Percentiles rank a stretch among this genome's conserved stretches.
phyloP scores from a whole-genome alignment of 2,888 invertebrate species.

The Volucella inflata region DNA sequence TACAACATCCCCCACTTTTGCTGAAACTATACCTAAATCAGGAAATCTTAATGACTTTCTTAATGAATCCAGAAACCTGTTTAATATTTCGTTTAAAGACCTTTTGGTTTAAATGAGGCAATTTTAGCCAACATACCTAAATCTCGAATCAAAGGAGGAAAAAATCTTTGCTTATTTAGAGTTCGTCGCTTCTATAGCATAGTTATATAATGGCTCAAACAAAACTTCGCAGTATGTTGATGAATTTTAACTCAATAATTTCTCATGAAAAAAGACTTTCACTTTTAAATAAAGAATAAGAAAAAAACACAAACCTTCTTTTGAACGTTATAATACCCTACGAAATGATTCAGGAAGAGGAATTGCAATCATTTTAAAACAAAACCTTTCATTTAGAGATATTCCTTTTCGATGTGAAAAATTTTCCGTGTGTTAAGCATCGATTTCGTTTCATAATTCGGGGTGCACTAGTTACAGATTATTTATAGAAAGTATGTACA shows the following conservation, averaged over 20 bases:
- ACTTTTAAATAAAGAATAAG: conserved; percentile 12
- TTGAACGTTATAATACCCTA: neutral
- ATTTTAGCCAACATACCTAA: conserved; percentile 20
- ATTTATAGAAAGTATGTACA: conserved; percentile 10
- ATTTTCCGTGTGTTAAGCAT: conserved; percentile 13
- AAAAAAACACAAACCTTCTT: conserved; percentile 4
- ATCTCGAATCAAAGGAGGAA: conserved; percentile 7
- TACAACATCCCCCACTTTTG: too few relatives aligned
- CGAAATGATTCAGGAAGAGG: neutral
- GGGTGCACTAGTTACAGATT: neutral
- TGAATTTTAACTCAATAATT: neutral
- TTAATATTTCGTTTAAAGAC: conserved; percentile 15
- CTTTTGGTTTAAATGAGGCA: conserved; percentile 13
- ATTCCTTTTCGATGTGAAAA: conserved; percentile 18
- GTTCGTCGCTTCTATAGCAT: conserved; percentile 24
- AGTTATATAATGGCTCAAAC: conserved; percentile 18
- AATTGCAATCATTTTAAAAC: conserved; percentile 1
- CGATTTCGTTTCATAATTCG: conserved; percentile 4
- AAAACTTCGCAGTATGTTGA: conserved; percentile 1
- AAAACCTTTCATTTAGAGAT: conserved; percentile 1
- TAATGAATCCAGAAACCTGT: neutral
- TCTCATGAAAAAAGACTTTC: neutral
- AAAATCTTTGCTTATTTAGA: conserved; percentile 11
- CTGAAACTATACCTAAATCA: too few relatives aligned
- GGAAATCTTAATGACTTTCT: too few relatives aligned